These are phyloP conservation scores for Bombus pyrosoma DNA, from an alignment of 1,140 invertebrate species.

Conservation along the genomic window DNA sequence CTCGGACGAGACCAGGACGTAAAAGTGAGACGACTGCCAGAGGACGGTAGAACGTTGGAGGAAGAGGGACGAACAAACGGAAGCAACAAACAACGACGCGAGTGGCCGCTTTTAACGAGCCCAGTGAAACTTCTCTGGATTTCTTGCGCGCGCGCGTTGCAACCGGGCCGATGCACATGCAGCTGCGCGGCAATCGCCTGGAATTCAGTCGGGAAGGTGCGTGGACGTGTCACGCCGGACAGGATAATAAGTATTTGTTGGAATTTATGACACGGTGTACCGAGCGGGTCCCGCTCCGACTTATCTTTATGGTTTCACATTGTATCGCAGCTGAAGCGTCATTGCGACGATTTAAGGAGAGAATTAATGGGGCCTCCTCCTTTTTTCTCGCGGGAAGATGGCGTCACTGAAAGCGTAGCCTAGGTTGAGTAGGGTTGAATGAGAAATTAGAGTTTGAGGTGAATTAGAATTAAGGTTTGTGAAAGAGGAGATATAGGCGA, in stretches of 20 bases:
- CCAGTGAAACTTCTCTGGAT: constrained; percentile 56
- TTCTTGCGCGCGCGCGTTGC: constrained; percentile 21
- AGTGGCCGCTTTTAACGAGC: constrained; percentile 58
- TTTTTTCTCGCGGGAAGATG: neutral
- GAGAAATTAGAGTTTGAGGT: neutral
- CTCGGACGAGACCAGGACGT: constrained; percentile 53
- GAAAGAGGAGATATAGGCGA: too few species aligned
- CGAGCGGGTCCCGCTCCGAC: neutral
- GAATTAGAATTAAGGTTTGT: too few species aligned
- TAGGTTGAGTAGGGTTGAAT: neutral
- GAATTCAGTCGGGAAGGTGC: constrained; percentile 50
- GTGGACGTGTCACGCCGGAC: constrained; percentile 48
- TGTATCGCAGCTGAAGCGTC: constrained; percentile 32
- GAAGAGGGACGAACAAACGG: constrained; percentile 54
- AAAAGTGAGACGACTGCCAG: neutral
- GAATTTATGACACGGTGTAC: constrained; percentile 47
- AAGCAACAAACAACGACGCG: constrained; percentile 65
- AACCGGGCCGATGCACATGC: constrained; percentile 31
- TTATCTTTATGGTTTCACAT: constrained; percentile 20
- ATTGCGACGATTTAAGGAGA: constrained; percentile 11
- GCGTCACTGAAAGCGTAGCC: too few species aligned
- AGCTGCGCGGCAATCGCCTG: constrained; percentile 41
- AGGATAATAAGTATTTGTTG: constrained; percentile 57
- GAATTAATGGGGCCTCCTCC: constrained; percentile 13
- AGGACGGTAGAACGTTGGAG: too few species aligned